phyloP scores from a whole-genome alignment of 2,113 vertebrate species.

The Labeo rohita region DNA sequence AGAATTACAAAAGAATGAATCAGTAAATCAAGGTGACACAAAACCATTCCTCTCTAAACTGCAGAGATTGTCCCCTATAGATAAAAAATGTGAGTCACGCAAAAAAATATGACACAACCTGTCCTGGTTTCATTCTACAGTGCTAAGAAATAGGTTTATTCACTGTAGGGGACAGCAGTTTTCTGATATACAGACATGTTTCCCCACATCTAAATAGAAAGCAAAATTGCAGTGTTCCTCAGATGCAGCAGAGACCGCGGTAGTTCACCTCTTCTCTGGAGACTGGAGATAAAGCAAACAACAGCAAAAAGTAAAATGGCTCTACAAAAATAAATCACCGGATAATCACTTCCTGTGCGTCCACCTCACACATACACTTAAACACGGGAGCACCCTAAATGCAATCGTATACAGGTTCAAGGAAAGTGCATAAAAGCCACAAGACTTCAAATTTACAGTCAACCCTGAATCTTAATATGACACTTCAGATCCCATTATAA shows the following conservation, averaged over 20 bases:
- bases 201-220: conserved; percentile 18
- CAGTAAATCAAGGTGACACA: not conserved
- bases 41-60: not conserved
- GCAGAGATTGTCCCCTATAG: not conserved
- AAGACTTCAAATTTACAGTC: conserved; percentile 1
- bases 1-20: not conserved
- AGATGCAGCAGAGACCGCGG: not conserved
- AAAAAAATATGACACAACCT: conserved; percentile 1
- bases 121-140: not conserved
- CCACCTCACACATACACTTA: not conserved
- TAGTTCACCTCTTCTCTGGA: conserved; percentile 38
- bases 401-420: conserved; percentile 35
- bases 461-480: conserved; percentile 37
- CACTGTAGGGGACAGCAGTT: not conserved
- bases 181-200: conserved; percentile 34
- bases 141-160: conserved; percentile 2
- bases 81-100: not conserved
- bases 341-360: conserved; percentile 23
- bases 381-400: not conserved
- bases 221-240: conserved; percentile 14
- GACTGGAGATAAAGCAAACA: conserved; percentile 34
- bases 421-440: conserved; percentile 23
- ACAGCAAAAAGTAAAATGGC: conserved; percentile 12
- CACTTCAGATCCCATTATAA: conserved; percentile 36
- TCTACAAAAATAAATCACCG: conserved; percentile 50